Conservation (phyloP, 2,113 vertebrate species). For the Lagopus muta region DNA sequence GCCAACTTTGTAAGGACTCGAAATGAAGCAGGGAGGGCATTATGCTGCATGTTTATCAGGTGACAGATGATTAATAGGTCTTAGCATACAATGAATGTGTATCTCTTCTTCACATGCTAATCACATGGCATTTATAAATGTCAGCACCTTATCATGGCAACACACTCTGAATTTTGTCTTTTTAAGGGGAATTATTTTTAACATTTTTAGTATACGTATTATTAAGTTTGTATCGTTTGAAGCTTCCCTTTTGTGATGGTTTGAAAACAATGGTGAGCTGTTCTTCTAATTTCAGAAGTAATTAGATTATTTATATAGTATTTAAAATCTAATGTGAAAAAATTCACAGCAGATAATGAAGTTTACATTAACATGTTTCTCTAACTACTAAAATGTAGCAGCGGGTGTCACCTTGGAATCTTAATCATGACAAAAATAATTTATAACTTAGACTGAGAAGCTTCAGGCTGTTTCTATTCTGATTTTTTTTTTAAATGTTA, state of each 20-base stretch:
- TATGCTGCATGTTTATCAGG: constrained; percentile 43
- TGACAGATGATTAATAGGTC: constrained; percentile 66
- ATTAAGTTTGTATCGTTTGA: background rate
- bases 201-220: background rate
- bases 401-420: constrained; percentile 46
- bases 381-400: constrained; percentile 12
- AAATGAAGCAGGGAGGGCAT: background rate
- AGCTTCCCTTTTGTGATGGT: background rate
- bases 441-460: constrained; percentile 18
- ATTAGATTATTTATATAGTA: background rate
- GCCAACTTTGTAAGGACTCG: background rate
- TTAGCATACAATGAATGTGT: constrained; percentile 47
- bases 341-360: constrained; percentile 49
- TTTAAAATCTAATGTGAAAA: constrained; percentile 19
- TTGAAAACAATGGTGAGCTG: background rate
- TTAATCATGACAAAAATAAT: constrained; percentile 58
- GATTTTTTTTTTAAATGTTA: background rate
- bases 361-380: constrained; percentile 41
- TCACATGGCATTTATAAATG: constrained; percentile 76
- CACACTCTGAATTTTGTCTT: constrained; percentile 49
- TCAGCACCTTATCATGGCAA: constrained; percentile 71
- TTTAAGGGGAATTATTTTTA: constrained; percentile 41
- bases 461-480: constrained; percentile 14
- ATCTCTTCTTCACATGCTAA: constrained; percentile 75
- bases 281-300: constrained; percentile 57